These are phyloP conservation scores for Tenebrosternarchus preto DNA, from an alignment of 2,113 vertebrate genomes.

Conservation along the genomic window DNA sequence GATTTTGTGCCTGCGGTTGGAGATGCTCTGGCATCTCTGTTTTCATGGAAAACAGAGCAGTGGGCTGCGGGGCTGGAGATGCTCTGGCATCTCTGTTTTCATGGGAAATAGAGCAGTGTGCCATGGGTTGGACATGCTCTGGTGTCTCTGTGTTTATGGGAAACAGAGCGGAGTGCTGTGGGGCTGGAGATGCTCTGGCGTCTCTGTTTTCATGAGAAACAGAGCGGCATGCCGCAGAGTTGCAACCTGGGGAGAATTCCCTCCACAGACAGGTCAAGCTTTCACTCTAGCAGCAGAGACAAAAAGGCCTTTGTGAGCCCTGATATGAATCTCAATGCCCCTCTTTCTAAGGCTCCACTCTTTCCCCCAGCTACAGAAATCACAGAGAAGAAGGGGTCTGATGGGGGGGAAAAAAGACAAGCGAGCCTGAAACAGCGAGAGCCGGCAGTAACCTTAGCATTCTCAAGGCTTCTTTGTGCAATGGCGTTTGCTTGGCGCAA, in stretches of 20 bases:
- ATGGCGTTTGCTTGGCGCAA: background rate
- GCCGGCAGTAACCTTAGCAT: background rate
- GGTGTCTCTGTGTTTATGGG: too few relatives aligned
- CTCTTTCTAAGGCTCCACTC: slow-evolving; percentile 55
- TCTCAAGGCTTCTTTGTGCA: background rate
- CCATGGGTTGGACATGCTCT: too few relatives aligned
- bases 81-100: too few relatives aligned
- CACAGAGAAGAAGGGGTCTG: slow-evolving; percentile 43
- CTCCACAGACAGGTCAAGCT: slow-evolving; percentile 51
- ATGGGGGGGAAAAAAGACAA: background rate
- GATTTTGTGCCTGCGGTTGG: background rate
- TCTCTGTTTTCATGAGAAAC: slow-evolving; percentile 15
- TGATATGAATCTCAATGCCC: slow-evolving; percentile 66
- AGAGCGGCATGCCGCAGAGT: slow-evolving; percentile 12
- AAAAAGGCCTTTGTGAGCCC: slow-evolving; percentile 66
- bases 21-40: background rate
- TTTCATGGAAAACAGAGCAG: slow-evolving; percentile 11
- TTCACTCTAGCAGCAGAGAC: slow-evolving; percentile 57
- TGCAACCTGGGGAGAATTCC: slow-evolving; percentile 41
- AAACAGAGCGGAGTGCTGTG: too few relatives aligned
- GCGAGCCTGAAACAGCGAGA: background rate
- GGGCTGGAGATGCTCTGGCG: too few relatives aligned
- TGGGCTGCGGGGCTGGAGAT: slow-evolving; percentile 23
- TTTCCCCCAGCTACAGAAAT: slow-evolving; percentile 49
- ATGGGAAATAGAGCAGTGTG: too few relatives aligned